phyloP scores from a whole-genome alignment of 2,113 vertebrate genomes.

The Hippocampus mohnikei region DNA sequence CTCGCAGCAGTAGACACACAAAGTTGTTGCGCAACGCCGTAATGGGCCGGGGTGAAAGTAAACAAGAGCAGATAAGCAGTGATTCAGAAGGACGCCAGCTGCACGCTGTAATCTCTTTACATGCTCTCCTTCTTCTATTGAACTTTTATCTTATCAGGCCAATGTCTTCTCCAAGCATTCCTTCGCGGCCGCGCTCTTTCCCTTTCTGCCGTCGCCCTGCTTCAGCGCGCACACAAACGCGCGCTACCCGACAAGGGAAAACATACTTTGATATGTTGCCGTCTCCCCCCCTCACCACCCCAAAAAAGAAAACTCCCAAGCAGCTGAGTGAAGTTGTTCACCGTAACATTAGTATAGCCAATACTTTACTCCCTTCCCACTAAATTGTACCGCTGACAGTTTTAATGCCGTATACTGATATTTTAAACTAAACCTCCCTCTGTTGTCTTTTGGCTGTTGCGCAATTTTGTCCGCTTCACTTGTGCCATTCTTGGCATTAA shows the following conservation, averaged over 20 bases:
- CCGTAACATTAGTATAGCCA: slow-evolving; percentile 10
- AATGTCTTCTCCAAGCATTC: slow-evolving; percentile 68
- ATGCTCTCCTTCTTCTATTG: slow-evolving; percentile 72
- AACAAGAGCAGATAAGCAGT: slow-evolving; percentile 73
- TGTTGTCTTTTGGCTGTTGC: background rate
- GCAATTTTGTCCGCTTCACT: background rate
- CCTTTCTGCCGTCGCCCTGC: slow-evolving; percentile 44
- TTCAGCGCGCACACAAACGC: slow-evolving; percentile 44
- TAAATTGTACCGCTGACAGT: slow-evolving; percentile 1
- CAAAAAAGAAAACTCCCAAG: slow-evolving; percentile 25
- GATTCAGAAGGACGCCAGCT: slow-evolving; percentile 73
- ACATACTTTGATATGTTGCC: slow-evolving; percentile 50
- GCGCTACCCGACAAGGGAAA: slow-evolving; percentile 41
- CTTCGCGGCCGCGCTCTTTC: slow-evolving; percentile 54
- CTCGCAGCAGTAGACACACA: slow-evolving; percentile 35
- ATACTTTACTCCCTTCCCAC: slow-evolving; percentile 2
- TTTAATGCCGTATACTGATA: background rate
- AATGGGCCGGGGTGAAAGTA: slow-evolving; percentile 70
- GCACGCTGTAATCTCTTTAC: slow-evolving; percentile 74
- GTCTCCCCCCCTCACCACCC: background rate
- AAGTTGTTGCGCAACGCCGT: slow-evolving; percentile 47
- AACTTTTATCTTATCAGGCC: slow-evolving; percentile 73
- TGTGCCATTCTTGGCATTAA: background rate
- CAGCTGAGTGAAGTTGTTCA: slow-evolving; percentile 7
- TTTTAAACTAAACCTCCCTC: background rate